Conservation (phyloP, 1,140 invertebrate species). For the Dysdera silvatica region DNA sequence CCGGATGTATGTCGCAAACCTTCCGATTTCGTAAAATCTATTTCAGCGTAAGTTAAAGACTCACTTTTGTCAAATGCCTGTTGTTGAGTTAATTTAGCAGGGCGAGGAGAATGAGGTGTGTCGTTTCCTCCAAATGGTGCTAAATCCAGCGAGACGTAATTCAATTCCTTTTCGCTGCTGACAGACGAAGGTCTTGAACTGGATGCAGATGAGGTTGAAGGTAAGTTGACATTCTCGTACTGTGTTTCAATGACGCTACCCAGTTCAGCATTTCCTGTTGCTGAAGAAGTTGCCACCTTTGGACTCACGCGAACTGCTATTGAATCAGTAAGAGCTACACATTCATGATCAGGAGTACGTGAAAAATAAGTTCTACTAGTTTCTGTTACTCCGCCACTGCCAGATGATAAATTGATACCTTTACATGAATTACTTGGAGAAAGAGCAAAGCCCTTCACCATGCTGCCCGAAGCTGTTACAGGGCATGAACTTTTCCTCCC, state of each 20-base stretch:
- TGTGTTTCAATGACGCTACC: neutral
- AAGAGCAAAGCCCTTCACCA: neutral
- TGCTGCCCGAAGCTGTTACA: slow-evolving; percentile 16
- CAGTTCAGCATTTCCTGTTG: too few relatives aligned
- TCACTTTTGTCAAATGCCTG: slow-evolving; percentile 4
- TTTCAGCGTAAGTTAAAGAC: slow-evolving; percentile 22
- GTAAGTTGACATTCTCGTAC: slow-evolving; percentile 25
- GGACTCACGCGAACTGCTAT: too few relatives aligned
- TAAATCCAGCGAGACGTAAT: slow-evolving; percentile 60
- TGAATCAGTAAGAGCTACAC: too few relatives aligned
- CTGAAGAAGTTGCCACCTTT: neutral
- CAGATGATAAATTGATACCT: neutral
- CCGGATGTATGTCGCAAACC: slow-evolving; percentile 26
- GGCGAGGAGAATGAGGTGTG: neutral
- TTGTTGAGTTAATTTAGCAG: neutral
- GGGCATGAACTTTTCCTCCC: slow-evolving; percentile 28
- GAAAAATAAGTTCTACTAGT: neutral
- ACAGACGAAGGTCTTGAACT: slow-evolving; percentile 44
- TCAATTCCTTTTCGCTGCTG: slow-evolving; percentile 48
- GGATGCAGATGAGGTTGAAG: slow-evolving; percentile 10
- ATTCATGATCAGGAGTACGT: neutral
- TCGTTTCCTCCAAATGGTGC: slow-evolving; percentile 36
- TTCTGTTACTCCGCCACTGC: neutral
- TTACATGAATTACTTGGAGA: neutral
- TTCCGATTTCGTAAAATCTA: slow-evolving; percentile 30